Conservation (phyloP, 2,113 vertebrate species). For the Campylomormyrus tamandua region DNA sequence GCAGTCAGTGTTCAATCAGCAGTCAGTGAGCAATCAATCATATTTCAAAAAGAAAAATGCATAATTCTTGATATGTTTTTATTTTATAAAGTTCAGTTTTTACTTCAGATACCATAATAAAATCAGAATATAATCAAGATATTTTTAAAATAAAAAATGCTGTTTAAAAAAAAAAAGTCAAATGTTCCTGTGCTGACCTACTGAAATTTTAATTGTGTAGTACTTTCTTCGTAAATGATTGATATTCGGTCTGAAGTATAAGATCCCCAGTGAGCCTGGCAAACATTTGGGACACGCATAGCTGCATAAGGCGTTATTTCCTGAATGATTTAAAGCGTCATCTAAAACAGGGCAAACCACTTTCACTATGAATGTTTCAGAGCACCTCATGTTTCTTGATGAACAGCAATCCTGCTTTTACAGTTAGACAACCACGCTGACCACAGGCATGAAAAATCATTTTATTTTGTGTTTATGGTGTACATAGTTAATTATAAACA, state of each 20-base stretch:
- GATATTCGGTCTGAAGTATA: slow-evolving; percentile 37
- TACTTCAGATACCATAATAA: neutral
- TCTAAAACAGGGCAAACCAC: neutral
- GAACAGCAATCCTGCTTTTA: neutral
- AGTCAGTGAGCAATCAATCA: neutral
- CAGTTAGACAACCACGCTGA: neutral
- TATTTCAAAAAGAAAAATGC: neutral
- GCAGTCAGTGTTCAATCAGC: neutral
- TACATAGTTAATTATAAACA: neutral
- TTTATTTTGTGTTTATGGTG: neutral
- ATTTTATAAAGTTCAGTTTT: neutral
- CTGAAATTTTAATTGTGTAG: slow-evolving; percentile 51
- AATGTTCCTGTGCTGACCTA: slow-evolving; percentile 13
- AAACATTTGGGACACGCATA: slow-evolving; percentile 23
- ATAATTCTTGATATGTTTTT: neutral
- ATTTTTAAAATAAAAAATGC: neutral
- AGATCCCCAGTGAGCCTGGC: slow-evolving; percentile 28
- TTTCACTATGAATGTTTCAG: neutral
- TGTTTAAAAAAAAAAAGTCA: neutral
- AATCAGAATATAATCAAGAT: neutral
- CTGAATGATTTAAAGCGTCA: slow-evolving; percentile 42
- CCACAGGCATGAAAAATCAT: neutral
- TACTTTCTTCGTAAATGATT: slow-evolving; percentile 47
- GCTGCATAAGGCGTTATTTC: slow-evolving; percentile 7
- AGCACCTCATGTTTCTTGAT: neutral